phyloP scores from a whole-genome alignment of 2,797 vertebrate genomes.

The Rhabdomys pumilio region DNA sequence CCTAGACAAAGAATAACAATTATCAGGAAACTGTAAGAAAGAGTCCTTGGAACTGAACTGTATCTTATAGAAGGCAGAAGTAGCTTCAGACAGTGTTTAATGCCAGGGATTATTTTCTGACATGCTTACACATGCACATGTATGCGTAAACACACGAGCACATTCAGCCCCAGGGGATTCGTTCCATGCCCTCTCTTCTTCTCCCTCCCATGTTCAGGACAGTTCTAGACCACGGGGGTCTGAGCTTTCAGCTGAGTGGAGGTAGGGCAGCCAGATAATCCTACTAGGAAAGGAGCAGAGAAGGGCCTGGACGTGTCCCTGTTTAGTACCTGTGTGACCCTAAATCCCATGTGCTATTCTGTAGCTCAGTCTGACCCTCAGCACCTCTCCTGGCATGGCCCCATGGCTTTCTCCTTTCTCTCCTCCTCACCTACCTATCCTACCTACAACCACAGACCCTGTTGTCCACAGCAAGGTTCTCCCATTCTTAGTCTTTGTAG shows the following conservation, averaged over 20 bases:
- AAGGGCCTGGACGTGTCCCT: not conserved
- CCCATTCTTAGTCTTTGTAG: not conserved
- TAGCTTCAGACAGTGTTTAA: constrained; percentile 12
- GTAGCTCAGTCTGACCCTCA: not conserved
- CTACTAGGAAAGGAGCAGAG: not conserved
- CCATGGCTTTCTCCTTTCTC: too few relatives aligned
- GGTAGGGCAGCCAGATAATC: not conserved
- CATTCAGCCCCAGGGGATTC: not conserved
- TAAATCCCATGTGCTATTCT: accelerated
- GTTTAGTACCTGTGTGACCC: not conserved
- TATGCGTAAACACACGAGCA: not conserved
- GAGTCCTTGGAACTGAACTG: not conserved
- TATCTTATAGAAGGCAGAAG: constrained; percentile 5
- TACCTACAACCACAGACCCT: not conserved
- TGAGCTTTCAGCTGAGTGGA: not conserved
- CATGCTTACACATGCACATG: too few relatives aligned
- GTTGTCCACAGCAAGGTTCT: not conserved
- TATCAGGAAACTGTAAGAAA: not conserved
- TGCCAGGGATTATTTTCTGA: not conserved
- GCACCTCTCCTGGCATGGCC: too few relatives aligned
- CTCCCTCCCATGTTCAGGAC: not conserved
- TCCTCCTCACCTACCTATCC: not conserved
- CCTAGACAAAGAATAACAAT: not conserved
- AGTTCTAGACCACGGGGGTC: not conserved
- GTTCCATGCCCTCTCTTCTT: not conserved